phyloP scores from a whole-genome alignment of 1,140 invertebrate genomes.

The Vanessa atalanta region DNA sequence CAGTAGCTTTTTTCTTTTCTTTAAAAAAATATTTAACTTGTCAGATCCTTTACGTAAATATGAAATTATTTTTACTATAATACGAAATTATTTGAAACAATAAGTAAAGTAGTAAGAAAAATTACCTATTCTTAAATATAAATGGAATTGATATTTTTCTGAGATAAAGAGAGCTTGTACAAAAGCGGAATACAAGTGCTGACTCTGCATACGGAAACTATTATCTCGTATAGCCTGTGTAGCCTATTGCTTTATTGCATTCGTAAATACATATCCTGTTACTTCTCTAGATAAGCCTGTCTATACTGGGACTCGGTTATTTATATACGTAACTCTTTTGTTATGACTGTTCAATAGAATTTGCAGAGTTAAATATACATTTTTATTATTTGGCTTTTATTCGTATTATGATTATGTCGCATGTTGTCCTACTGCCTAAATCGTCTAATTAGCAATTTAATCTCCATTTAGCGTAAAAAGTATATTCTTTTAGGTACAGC shows the following conservation, averaged over 20 bases:
- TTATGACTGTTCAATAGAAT: constrained; percentile 8
- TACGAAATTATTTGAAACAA: too few relatives aligned
- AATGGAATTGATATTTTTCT: neutral
- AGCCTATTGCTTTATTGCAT: constrained; percentile 15
- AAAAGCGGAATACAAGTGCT: neutral
- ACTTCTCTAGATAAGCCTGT: constrained; percentile 16
- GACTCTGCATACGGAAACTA: constrained; percentile 12
- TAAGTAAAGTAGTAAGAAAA: too few relatives aligned
- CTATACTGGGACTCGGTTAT: constrained; percentile 5
- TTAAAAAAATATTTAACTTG: neutral
- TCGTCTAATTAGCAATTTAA: too few relatives aligned
- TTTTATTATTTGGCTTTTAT: neutral
- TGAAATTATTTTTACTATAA: neutral
- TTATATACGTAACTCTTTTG: constrained; percentile 15
- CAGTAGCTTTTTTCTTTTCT: neutral
- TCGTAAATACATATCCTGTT: constrained; percentile 25
- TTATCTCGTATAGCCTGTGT: constrained; percentile 10
- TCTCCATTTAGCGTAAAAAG: too few relatives aligned
- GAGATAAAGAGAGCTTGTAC: neutral
- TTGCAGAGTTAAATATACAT: constrained; percentile 3
- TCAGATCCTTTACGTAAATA: neutral
- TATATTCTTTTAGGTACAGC: too few relatives aligned
- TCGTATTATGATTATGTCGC: neutral
- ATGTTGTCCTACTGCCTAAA: neutral
- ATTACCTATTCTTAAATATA: neutral